phyloP scores from a whole-genome alignment of 2,113 vertebrate species.

The Seriola rivoliana region DNA sequence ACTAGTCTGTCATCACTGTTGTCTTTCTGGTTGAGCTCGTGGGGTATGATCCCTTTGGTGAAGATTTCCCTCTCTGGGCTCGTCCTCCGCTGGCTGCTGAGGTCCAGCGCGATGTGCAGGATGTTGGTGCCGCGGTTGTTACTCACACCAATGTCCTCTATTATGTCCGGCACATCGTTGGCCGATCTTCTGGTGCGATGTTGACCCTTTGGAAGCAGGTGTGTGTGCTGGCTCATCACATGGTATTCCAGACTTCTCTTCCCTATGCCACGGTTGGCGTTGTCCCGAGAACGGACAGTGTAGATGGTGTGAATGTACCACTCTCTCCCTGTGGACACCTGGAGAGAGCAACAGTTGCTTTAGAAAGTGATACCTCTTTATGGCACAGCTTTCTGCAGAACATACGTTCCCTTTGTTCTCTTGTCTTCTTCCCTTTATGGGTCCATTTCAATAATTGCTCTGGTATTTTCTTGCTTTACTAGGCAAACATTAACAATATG shows the following conservation, averaged over 20 bases:
- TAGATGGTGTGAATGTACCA: slow-evolving; percentile 98
- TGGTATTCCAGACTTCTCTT: slow-evolving; percentile 92
- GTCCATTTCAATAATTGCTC: not conserved
- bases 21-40: slow-evolving; percentile 77
- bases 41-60: slow-evolving; percentile 79
- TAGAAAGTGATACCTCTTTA: not conserved
- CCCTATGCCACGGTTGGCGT: slow-evolving; percentile 87
- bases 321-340: slow-evolving; percentile 94
- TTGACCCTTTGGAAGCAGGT: slow-evolving; percentile 2
- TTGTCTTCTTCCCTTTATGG: not conserved
- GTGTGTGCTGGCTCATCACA: slow-evolving; percentile 66
- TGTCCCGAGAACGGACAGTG: slow-evolving; percentile 91
- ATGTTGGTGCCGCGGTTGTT: slow-evolving; percentile 94
- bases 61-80: slow-evolving; percentile 70
- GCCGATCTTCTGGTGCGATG: slow-evolving; percentile 81
- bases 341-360: slow-evolving; percentile 11
- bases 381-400: not conserved
- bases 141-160: slow-evolving; percentile 86
- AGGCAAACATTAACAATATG: not conserved
- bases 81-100: slow-evolving; percentile 71
- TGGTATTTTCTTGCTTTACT: not conserved
- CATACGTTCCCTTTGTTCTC: not conserved
- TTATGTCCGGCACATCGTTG: slow-evolving; percentile 67
- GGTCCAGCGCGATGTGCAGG: slow-evolving; percentile 90
- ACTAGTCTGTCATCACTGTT: slow-evolving; percentile 73